Evolutionary conservation across 2,888 invertebrate species (phyloP).

Genomic region (Ceriagrion tenellum): DNA sequence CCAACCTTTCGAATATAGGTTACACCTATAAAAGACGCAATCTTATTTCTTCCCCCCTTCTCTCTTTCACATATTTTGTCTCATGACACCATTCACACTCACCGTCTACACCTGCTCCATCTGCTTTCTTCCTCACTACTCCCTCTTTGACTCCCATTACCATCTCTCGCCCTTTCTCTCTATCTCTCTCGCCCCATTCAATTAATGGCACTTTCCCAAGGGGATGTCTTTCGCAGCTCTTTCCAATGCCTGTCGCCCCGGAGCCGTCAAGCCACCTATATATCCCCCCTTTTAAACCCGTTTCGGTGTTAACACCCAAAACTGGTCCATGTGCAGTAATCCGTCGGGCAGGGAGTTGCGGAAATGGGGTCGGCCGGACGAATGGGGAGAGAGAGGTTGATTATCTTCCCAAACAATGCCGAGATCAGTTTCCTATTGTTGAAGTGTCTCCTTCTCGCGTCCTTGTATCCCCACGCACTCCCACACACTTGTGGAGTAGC

Average conservation of each 20-base stretch:
- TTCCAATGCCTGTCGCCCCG: neutral
- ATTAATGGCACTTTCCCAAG: slow-evolving; percentile 20
- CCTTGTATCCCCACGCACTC: no score
- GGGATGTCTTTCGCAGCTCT: neutral
- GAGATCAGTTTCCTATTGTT: neutral
- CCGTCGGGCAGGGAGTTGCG: neutral
- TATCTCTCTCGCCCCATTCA: neutral
- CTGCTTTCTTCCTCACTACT: no score
- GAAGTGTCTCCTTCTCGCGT: neutral
- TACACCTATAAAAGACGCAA: neutral
- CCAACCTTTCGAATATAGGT: neutral
- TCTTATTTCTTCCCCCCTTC: neutral
- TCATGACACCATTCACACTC: neutral
- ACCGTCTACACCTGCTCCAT: neutral
- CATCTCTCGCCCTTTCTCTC: neutral
- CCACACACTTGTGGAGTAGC: no score
- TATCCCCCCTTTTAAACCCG: neutral
- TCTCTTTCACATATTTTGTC: neutral
- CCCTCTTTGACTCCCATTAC: neutral
- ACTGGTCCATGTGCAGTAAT: neutral
- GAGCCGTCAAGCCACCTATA: neutral
- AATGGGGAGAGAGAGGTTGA: neutral
- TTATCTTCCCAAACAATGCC: neutral
- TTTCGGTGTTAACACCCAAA: neutral
- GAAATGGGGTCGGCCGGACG: neutral